Evolutionary conservation across 2,113 vertebrate genomes (phyloP).

Genomic region (Pygathrix nemaeus): DNA sequence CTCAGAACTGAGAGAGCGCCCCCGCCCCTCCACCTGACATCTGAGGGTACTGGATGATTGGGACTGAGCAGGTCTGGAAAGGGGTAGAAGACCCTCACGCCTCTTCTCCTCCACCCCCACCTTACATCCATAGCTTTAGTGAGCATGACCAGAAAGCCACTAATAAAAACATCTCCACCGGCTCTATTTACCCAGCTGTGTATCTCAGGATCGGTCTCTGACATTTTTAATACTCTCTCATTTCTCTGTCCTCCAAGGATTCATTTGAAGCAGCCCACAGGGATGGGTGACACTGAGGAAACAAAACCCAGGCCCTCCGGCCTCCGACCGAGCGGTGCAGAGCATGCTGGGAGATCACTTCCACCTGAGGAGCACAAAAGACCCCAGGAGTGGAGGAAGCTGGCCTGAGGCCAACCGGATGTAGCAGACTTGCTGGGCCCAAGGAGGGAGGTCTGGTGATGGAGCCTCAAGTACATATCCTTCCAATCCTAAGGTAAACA

Average conservation of each 20-base stretch:
- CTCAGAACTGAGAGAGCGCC: not conserved
- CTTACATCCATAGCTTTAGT: conserved; percentile 49
- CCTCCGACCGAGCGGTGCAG: not conserved
- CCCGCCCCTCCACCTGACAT: no score
- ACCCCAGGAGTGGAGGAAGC: conserved; percentile 45
- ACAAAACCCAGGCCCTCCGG: conserved; percentile 65
- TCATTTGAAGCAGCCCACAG: conserved; percentile 65
- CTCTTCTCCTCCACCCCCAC: not conserved
- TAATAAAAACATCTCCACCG: conserved; percentile 64
- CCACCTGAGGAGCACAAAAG: conserved; percentile 60
- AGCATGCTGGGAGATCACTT: conserved; percentile 16
- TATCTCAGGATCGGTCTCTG: conserved; percentile 57
- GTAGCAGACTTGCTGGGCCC: not conserved
- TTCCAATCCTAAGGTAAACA: not conserved
- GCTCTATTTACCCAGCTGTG: conserved; percentile 80
- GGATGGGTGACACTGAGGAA: conserved; percentile 42
- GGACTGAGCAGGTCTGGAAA: conserved; percentile 2
- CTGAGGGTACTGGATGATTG: not conserved
- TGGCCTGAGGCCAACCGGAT: conserved; percentile 65
- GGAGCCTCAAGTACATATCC: not conserved
- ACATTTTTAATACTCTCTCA: conserved; percentile 74
- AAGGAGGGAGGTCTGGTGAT: conserved; percentile 40
- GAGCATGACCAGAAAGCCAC: conserved; percentile 63
- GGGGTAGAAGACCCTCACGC: not conserved
- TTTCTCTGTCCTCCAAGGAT: conserved; percentile 61